Base-by-base conservation (phyloP, 2,113 vertebrate genomes). In the Chaetodon auriga region DNA sequence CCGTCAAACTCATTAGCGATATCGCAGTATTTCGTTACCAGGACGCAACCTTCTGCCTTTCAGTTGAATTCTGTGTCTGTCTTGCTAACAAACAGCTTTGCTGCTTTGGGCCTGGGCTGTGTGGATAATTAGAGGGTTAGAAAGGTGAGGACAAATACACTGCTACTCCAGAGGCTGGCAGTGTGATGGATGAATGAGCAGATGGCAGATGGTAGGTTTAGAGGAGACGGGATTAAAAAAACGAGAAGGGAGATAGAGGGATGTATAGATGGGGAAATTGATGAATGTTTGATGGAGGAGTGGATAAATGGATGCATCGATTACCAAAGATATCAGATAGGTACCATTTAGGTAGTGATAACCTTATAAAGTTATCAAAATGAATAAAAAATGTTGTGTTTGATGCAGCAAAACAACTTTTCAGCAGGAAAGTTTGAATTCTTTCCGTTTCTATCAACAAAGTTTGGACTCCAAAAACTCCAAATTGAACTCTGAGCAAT, bases 81-180 rank as follows among this genome's bases (percentile, higher is more conserved):
- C 49, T 76, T 49, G 41, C 71, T 76, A 77, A 82, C 82, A 65
- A 68, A 73, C 75, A 81, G 76, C 49, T 54, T 23, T 36, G 75
- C 11, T 66, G 70, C 74, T 53, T 23, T 25, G 58, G 73, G 69
- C 30, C 25, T 75, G 63, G 61, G 72, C 65, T 68, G 64, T 78
- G 77, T 35, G 60, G 78, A 77, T 87, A 78, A 81, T 85, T 71
- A 64, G 57, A 70, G 41, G 71, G 71, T 65, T 61, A 57, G 80
- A 57, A 81, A 79, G 80, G 83, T 88, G 83, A 71, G 58, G 66
- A 86, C 75, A 65, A 77, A 86, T 66, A 80, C 55, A 38, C 35
- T 10, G 62, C 58, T 57, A 13, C 82, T 71, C 48, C 51, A 53
- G 58, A 75, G 75, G 62, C 54, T 23, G 72, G 19, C 79, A 61